Conservation (phyloP, 2,113 vertebrate genomes). For the Oncorhynchus keta region DNA sequence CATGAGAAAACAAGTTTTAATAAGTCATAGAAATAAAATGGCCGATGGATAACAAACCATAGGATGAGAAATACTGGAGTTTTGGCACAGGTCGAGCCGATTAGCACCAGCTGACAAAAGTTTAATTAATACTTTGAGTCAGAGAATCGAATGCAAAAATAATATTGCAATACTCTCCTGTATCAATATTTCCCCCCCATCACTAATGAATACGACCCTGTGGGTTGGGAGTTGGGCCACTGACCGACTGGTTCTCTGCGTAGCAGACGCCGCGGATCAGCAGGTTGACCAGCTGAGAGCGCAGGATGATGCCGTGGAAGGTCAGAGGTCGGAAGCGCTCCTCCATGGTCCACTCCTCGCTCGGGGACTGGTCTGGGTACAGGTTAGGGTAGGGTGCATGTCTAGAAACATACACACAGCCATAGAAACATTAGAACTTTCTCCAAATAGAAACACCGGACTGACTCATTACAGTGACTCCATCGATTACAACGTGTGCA, state of each 20-base stretch:
- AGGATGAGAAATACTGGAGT: too few species aligned
- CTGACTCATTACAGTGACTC: neutral
- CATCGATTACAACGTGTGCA: too few species aligned
- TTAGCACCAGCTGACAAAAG: too few species aligned
- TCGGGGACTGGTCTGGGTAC: constrained; percentile 96
- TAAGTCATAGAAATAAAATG: too few species aligned
- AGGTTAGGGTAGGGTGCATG: constrained; percentile 96
- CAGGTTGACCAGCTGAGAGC: constrained; percentile 91
- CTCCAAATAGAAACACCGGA: neutral
- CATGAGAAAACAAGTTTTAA: too few species aligned
- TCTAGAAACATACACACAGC: constrained; percentile 63
- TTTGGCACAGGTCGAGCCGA: too few species aligned
- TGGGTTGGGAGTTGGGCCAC: constrained; percentile 42
- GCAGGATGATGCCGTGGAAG: constrained; percentile 92
- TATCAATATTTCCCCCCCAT: too few species aligned
- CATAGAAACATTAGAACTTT: neutral
- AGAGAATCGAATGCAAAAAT: too few species aligned
- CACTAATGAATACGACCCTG: too few species aligned
- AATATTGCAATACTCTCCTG: too few species aligned
- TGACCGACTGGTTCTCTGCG: constrained; percentile 89
- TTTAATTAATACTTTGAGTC: too few species aligned
- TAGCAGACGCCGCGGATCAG: constrained; percentile 93
- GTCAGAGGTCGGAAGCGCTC: constrained; percentile 95
- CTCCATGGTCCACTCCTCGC: constrained; percentile 99
- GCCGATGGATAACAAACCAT: too few species aligned